These are phyloP conservation scores for Spinibarbus caldwelli DNA, from an alignment of 2,797 vertebrate species.

Conservation along the genomic window DNA sequence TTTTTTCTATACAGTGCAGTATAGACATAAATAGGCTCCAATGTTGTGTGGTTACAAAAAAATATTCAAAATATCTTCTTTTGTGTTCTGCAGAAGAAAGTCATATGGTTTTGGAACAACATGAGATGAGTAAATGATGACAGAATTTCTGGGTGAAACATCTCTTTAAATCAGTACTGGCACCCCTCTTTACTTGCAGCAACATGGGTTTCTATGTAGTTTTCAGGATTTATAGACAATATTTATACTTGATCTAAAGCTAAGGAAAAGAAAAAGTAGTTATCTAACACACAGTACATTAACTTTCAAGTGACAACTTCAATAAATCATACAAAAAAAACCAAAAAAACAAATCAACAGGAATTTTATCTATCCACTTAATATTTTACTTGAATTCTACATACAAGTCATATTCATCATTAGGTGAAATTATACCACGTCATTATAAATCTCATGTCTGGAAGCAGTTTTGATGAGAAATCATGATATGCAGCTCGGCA, in stretches of 20 bases:
- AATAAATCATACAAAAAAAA: too few relatives aligned
- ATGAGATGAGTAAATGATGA: background rate
- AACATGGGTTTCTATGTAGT: background rate
- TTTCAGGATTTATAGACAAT: background rate
- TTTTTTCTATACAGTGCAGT: background rate
- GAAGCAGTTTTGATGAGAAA: constrained; percentile 53
- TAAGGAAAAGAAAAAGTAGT: background rate
- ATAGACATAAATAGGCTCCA: background rate
- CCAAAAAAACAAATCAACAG: background rate
- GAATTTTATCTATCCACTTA: too few relatives aligned
- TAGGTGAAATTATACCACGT: background rate
- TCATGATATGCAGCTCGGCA: constrained; percentile 54
- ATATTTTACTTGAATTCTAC: background rate
- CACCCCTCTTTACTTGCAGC: background rate
- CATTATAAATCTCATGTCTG: constrained; percentile 57
- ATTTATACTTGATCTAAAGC: background rate
- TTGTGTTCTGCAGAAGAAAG: background rate
- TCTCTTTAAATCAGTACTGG: background rate
- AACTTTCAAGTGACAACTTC: too few relatives aligned
- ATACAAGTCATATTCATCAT: background rate
- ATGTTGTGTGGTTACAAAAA: background rate
- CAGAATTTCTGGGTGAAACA: background rate
- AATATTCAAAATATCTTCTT: background rate
- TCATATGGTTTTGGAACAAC: background rate
- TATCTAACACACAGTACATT: background rate